phyloP scores from a whole-genome alignment of 2,113 vertebrate genomes.

The Rhinogobius similis region DNA sequence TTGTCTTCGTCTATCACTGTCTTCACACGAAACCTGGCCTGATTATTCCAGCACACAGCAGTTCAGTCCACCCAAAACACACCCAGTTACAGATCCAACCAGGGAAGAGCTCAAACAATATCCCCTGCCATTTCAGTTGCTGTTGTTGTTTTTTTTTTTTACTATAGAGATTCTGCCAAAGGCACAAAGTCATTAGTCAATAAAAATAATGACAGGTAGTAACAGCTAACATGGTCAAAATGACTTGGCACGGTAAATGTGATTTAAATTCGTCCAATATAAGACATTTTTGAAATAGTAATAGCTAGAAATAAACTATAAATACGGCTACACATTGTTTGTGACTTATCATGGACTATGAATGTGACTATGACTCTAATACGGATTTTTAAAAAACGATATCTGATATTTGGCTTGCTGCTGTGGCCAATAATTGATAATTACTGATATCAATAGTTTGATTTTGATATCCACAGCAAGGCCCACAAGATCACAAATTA shows the following conservation, averaged over 20 bases:
- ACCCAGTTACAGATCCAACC: slow-evolving; percentile 36
- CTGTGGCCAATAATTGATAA: too few species aligned
- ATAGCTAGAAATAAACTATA: not conserved
- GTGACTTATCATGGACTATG: not conserved
- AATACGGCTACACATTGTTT: not conserved
- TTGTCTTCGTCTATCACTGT: slow-evolving; percentile 26
- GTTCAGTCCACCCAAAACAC: slow-evolving; percentile 42
- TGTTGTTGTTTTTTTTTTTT: slow-evolving; percentile 30
- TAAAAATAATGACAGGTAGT: slow-evolving; percentile 33
- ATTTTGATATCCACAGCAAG: too few species aligned
- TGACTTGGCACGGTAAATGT: slow-evolving; percentile 25
- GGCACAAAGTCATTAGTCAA: slow-evolving; percentile 7
- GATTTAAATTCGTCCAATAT: slow-evolving; percentile 13
- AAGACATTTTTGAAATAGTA: not conserved
- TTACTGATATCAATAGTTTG: too few species aligned
- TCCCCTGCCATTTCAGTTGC: slow-evolving; percentile 13
- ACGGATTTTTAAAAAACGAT: too few species aligned
- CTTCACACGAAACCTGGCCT: slow-evolving; percentile 48
- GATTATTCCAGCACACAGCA: slow-evolving; percentile 57
- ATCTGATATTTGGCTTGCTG: too few species aligned
- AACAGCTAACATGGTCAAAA: slow-evolving; percentile 29
- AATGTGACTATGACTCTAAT: too few species aligned
- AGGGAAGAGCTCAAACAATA: slow-evolving; percentile 16
- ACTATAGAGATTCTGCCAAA: slow-evolving; percentile 20
- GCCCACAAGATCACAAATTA: too few species aligned